phyloP scores from a whole-genome alignment of 2,113 vertebrate genomes.

The Tachuris rubrigastra region DNA sequence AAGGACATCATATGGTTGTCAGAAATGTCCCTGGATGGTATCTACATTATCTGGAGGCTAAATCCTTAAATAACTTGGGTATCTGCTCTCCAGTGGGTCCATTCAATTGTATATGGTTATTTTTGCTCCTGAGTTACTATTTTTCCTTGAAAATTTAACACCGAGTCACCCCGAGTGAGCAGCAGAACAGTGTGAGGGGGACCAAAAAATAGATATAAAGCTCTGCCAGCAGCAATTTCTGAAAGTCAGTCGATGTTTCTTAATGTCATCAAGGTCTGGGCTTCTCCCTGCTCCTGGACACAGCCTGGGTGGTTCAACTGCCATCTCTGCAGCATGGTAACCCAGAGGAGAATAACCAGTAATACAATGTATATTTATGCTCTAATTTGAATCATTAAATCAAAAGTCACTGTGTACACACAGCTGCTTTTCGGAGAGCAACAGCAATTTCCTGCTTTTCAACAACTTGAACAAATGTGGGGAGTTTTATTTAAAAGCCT shows the following conservation, averaged over 20 bases:
- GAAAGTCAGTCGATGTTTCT: background rate
- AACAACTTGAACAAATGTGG: constrained; percentile 32
- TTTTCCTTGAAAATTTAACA: background rate
- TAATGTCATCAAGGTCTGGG: background rate
- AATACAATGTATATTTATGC: constrained; percentile 50
- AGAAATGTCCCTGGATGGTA: background rate
- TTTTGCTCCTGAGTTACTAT: background rate
- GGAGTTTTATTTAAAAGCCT: constrained; percentile 41
- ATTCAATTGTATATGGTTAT: no score
- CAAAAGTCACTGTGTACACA: constrained; percentile 58
- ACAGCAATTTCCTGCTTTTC: constrained; percentile 63
- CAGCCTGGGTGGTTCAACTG: background rate
- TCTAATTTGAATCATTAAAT: constrained; percentile 59
- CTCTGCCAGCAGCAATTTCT: background rate
- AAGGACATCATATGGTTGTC: background rate
- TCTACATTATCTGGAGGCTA: background rate
- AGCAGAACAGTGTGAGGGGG: background rate
- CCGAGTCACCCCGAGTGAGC: background rate
- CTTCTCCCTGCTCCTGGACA: background rate
- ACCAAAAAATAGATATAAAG: background rate
- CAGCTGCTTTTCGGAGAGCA: constrained; percentile 62
- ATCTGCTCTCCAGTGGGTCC: background rate
- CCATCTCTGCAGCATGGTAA: background rate
- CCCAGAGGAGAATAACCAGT: constrained; percentile 16
- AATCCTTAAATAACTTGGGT: background rate